phyloP scores from a whole-genome alignment of 2,113 vertebrate species.

The Vulpes ferrilata region DNA sequence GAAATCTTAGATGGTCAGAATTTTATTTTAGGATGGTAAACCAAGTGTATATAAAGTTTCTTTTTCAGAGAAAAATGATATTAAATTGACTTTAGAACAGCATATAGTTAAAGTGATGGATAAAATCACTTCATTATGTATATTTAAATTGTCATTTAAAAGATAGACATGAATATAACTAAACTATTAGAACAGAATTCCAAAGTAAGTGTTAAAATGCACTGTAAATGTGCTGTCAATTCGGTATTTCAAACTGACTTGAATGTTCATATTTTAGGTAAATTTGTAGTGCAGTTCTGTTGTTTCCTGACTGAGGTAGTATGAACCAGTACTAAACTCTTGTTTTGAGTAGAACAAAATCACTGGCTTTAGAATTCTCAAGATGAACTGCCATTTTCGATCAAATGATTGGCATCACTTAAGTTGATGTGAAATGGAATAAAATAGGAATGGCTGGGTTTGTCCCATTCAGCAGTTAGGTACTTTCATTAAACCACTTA shows the following conservation, averaged over 20 bases:
- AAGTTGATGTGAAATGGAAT: not conserved
- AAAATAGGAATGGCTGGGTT: not conserved
- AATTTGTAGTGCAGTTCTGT: not conserved
- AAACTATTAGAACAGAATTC: not conserved
- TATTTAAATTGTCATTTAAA: slow-evolving; percentile 2
- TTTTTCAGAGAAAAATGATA: not conserved
- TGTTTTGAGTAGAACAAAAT: not conserved
- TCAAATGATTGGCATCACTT: not conserved
- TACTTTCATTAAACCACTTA: not conserved
- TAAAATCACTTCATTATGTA: not conserved
- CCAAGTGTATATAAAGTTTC: not conserved
- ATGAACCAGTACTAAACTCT: not conserved
- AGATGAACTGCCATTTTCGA: not conserved
- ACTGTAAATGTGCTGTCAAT: not conserved
- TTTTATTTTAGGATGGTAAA: not conserved
- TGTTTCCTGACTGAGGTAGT: not conserved
- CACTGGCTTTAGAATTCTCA: not conserved
- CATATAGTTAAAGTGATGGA: not conserved
- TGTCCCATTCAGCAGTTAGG: not conserved
- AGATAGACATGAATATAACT: not conserved
- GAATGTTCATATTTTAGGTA: not conserved
- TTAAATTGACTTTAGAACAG: not conserved
- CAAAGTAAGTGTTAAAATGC: not conserved
- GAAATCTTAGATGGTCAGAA: slow-evolving; percentile 5
- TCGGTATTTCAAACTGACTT: not conserved